Evolutionary conservation across 2,888 invertebrate species (phyloP).

Genomic region (Tubulanus polymorphus): DNA sequence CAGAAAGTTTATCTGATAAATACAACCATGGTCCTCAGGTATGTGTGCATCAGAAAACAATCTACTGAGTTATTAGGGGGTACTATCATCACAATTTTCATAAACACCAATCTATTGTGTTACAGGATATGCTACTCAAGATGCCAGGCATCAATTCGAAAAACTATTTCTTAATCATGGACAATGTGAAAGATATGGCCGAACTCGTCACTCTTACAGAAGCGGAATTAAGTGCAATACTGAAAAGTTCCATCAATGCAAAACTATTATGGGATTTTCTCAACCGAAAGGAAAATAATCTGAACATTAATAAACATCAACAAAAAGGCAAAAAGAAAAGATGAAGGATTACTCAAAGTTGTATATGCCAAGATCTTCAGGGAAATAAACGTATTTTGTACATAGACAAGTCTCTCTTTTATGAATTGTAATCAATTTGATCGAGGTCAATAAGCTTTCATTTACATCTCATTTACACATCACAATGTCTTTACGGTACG

Average conservation of each 20-base stretch:
- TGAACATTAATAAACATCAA: neutral
- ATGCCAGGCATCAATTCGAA: constrained; percentile 85
- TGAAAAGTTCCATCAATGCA: constrained; percentile 61
- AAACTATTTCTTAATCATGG: constrained; percentile 74
- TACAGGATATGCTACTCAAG: constrained; percentile 71
- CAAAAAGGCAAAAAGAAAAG: neutral
- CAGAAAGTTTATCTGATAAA: constrained; percentile 57
- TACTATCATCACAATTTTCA: too few relatives aligned
- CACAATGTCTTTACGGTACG: too few relatives aligned
- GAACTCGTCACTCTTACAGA: constrained; percentile 54
- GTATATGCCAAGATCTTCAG: too few relatives aligned
- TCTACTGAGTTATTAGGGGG: too few relatives aligned
- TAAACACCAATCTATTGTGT: neutral
- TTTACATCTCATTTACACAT: too few relatives aligned
- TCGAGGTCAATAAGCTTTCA: too few relatives aligned
- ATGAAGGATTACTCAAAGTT: neutral
- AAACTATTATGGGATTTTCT: constrained; percentile 49
- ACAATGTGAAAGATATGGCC: constrained; percentile 67
- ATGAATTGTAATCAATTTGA: too few relatives aligned
- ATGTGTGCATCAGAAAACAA: neutral
- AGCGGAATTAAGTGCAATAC: constrained; percentile 67
- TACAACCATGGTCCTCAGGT: constrained; percentile 69
- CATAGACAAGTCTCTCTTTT: too few relatives aligned
- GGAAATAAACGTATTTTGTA: too few relatives aligned
- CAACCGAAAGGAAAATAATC: constrained; percentile 26